phyloP scores from a whole-genome alignment of 1,140 invertebrate species.

The Hydropsyche tenuis region DNA sequence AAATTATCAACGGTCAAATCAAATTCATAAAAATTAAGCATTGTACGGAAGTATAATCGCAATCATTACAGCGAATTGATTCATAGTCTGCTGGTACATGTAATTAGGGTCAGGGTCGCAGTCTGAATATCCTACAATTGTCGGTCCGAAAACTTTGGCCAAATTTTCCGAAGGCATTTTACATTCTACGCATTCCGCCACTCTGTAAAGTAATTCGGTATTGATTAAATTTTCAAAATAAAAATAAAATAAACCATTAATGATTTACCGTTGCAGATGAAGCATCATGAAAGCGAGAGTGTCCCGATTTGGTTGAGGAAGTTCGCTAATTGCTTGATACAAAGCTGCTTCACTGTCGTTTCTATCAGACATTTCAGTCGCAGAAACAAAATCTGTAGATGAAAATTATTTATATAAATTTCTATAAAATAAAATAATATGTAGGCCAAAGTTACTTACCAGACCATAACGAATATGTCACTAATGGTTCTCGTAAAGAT shows the following conservation, averaged over 20 bases:
- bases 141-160: slow-evolving; percentile 82
- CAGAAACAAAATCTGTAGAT: slow-evolving; percentile 75
- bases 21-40: background rate
- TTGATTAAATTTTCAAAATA: background rate
- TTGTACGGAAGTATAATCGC: background rate
- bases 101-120: slow-evolving; percentile 41
- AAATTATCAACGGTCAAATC: background rate
- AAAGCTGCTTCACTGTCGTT: slow-evolving; percentile 60
- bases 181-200: slow-evolving; percentile 73
- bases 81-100: slow-evolving; percentile 42
- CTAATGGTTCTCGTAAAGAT: slow-evolving; percentile 80
- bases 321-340: slow-evolving; percentile 72
- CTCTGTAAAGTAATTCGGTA: slow-evolving; percentile 57
- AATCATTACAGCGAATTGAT: slow-evolving; percentile 39
- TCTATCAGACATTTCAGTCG: slow-evolving; percentile 61
- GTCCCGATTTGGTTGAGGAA: slow-evolving; percentile 84
- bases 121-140: slow-evolving; percentile 72
- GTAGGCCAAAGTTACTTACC: no score
- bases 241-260: background rate
- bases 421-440: background rate
- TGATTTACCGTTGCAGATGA: slow-evolving; percentile 70
- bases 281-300: slow-evolving; percentile 83
- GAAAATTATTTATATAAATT: slow-evolving; percentile 49
- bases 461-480: slow-evolving; percentile 75
- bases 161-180: slow-evolving; percentile 81